Evolutionary conservation across 2,113 vertebrate genomes (phyloP), one percentile per base, ranked within the genome.

Genomic region (Narcine bancroftii): DNA sequence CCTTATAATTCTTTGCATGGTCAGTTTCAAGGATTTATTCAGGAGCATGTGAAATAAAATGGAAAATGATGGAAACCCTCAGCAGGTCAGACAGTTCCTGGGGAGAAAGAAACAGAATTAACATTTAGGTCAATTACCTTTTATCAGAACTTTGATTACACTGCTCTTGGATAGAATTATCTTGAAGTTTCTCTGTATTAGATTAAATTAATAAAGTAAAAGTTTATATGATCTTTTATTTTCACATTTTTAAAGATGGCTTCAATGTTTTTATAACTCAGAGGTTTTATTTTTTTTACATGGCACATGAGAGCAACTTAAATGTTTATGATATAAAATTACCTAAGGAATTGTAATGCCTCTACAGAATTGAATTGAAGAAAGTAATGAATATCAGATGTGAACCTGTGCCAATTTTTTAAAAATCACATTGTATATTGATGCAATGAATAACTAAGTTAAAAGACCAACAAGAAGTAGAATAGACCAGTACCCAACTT

Each of bases 11-110:
- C 65, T 53, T 91, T 91, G 87, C 63, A 42, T 26, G 39, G 13
- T 69, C 53, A 87, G 53, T 87, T 87, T 87, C 33, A 21, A 36
- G 81, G 15, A 89, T 91, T 91, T 65, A 47, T 91, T 69, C 89
- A 69, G 47, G 39, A 45, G 11, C 5, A 69, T 63, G 65, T 91
- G 66, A 69, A 24, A 69, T 24, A 69, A 69, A 69, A 66, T 66
- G 66, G 66, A 19, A 69, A 26, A 26, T 69, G 17, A 1, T 26
- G 66, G 24, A 69, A 69, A 69, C 66, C 1, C 66, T 69, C 66
- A 69, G 66, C 66, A 69, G 66, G 66, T 69, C 66, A 69, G 2
- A 24, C 66, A 69, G 66, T 69, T 5, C 26, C 19, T 69, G 17
- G 66, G 17, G 66, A 69, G 66, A 66, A 1, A 60, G 65, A 66